Percentiles rank a stretch among this genome's conserved stretches.
phyloP scores from a whole-genome alignment of 37 sponge, comb jelly and placozoan genomes.

The Crambe crambe region DNA sequence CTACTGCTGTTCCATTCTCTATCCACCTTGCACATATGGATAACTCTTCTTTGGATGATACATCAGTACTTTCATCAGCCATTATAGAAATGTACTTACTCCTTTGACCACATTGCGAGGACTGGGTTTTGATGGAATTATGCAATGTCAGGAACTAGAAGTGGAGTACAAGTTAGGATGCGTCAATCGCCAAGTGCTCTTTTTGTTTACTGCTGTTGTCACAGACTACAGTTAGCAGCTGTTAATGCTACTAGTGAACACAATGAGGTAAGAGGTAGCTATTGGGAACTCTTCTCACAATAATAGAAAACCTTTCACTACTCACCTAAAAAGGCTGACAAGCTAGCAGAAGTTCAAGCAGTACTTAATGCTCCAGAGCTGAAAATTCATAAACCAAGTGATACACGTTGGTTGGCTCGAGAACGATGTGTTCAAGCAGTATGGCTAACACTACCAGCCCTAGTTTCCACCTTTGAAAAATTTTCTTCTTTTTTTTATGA shows the following conservation, averaged over 20 bases:
- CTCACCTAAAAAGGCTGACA: conserved; percentile 44
- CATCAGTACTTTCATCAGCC: too few relatives aligned
- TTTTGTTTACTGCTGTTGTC: conserved; percentile 26
- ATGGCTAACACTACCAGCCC: conserved; percentile 13
- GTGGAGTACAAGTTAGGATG: conserved; percentile 45
- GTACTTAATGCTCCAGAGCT: conserved; percentile 32
- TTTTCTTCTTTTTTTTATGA: too few relatives aligned
- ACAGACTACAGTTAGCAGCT: conserved; percentile 57
- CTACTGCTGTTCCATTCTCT: too few relatives aligned
- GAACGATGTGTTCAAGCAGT: conserved; percentile 39
- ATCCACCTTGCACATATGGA: too few relatives aligned
- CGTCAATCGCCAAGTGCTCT: conserved; percentile 53
- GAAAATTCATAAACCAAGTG: conserved; percentile 45
- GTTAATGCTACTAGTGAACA: conserved; percentile 40
- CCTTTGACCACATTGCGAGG: conserved; percentile 26
- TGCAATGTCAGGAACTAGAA: conserved; percentile 52
- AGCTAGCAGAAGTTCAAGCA: conserved; percentile 20
- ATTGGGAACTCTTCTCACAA: neutral
- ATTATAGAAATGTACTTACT: too few relatives aligned
- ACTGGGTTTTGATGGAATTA: conserved; percentile 66
- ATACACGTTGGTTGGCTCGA: conserved; percentile 43
- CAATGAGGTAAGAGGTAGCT: neutral
- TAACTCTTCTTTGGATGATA: too few relatives aligned
- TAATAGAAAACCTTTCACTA: conserved; percentile 31
- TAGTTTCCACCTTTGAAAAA: conserved; percentile 27